Conservation (phyloP, 2,797 vertebrate genomes). For the Peromyscus aztecus region DNA sequence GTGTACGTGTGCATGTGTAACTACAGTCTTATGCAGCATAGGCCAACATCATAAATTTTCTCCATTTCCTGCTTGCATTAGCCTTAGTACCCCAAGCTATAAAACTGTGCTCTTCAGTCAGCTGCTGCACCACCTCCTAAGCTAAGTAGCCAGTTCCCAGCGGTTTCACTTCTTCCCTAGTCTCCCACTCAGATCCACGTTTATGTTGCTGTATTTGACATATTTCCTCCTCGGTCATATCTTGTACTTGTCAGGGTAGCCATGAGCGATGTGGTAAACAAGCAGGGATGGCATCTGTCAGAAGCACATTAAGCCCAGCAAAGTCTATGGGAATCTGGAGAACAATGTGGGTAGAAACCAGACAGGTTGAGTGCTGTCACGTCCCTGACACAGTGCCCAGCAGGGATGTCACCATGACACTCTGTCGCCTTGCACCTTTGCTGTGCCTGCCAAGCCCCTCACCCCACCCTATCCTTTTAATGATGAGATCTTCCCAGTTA, state of each 20-base stretch:
- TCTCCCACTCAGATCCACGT: neutral
- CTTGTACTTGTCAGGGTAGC: constrained; percentile 29
- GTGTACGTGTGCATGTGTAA: neutral
- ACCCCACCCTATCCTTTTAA: neutral
- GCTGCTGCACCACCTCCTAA: constrained; percentile 35
- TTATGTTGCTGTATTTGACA: neutral
- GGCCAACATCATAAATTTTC: constrained; percentile 11
- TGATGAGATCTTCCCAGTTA: neutral
- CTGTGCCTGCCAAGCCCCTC: neutral
- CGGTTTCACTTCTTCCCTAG: neutral
- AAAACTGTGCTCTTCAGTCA: constrained; percentile 26
- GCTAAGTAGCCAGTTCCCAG: constrained; percentile 23
- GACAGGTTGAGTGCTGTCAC: neutral
- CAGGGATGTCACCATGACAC: too few relatives aligned
- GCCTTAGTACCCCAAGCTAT: neutral
- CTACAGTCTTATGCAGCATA: neutral
- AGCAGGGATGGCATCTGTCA: neutral
- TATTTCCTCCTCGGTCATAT: neutral
- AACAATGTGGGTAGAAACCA: neutral
- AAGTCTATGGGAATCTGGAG: neutral
- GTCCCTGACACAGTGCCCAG: neutral
- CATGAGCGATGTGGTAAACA: neutral
- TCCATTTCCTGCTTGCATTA: neutral
- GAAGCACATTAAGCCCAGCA: neutral
- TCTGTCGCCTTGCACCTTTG: fast-evolving